A percentile compares a stretch with the other conserved stretches of the same genome.
phyloP scores from a whole-genome alignment of 2,113 vertebrate species.

The Macquaria ambigua region DNA sequence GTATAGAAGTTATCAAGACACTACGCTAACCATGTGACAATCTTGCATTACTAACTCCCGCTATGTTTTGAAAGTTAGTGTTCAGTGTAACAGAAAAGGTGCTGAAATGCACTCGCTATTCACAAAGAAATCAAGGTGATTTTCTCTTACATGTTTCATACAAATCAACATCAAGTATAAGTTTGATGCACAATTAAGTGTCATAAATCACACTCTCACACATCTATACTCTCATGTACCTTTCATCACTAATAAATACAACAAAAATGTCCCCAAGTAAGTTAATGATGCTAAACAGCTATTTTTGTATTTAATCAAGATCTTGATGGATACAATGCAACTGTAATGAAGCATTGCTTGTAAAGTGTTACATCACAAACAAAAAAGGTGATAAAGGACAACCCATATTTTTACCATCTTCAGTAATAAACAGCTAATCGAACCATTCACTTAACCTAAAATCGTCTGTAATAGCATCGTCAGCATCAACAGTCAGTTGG shows the following conservation, averaged over 20 bases:
- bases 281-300: constrained; percentile 22
- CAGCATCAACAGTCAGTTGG: constrained; percentile 39
- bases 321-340: constrained; percentile 26
- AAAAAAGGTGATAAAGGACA: constrained; percentile 41
- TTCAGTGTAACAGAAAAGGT: constrained; percentile 43
- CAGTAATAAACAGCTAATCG: constrained; percentile 18
- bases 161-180: constrained; percentile 29
- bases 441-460: constrained; percentile 20
- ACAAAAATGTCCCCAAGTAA: not conserved
- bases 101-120: constrained; percentile 14
- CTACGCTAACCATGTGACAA: constrained; percentile 51
- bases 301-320: constrained; percentile 23
- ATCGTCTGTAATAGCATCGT: constrained; percentile 19
- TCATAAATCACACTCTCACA: not conserved
- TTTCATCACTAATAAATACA: constrained; percentile 23
- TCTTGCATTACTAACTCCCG: constrained; percentile 37
- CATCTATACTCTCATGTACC: not conserved
- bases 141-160: constrained; percentile 12
- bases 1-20: constrained; percentile 66
- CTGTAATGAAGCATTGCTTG: constrained; percentile 29
- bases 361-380: constrained; percentile 46
- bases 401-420: constrained; percentile 31
- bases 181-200: constrained; percentile 14
- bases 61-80: constrained; percentile 20
- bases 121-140: constrained; percentile 26